phyloP scores from a whole-genome alignment of 2,888 invertebrate genomes.

The Eupithecia subumbrata region DNA sequence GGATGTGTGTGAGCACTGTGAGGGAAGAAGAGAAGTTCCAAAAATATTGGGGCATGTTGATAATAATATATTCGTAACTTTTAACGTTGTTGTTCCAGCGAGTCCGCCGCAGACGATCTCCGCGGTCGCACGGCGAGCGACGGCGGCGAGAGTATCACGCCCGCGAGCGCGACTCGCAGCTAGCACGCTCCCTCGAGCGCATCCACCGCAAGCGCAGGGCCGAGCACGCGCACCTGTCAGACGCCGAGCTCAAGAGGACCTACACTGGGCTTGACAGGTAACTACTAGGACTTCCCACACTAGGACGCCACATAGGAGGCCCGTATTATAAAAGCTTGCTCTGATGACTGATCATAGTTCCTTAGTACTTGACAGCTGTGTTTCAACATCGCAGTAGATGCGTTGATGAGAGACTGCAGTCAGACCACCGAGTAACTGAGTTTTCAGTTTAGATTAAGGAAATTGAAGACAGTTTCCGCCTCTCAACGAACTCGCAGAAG shows the following conservation, averaged over 20 bases:
- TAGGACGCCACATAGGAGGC: too few relatives aligned
- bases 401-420: background rate
- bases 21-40: too few relatives aligned
- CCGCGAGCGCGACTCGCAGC: constrained; percentile 71
- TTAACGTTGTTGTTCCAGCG: constrained; percentile 54
- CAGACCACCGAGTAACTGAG: background rate
- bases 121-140: constrained; percentile 66
- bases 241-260: constrained; percentile 83
- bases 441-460: background rate
- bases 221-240: constrained; percentile 70
- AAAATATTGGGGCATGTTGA: too few relatives aligned
- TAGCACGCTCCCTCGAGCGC: constrained; percentile 79
- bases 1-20: too few relatives aligned
- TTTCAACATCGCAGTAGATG: too few relatives aligned
- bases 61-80: background rate
- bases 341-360: too few relatives aligned
- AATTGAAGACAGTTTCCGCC: background rate
- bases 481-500: too few relatives aligned
- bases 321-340: too few relatives aligned
- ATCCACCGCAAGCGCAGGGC: constrained; percentile 78
- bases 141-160: constrained; percentile 60
- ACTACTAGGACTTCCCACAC: background rate
- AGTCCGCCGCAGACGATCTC: constrained; percentile 67
- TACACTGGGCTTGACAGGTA: constrained; percentile 85
- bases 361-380: too few relatives aligned